Percentiles rank a stretch among this genome's conserved stretches.
These are phyloP conservation scores for Chrysaora quinquecirrha DNA, from an alignment of 30 jellyfish, hydroid and myxozoan genomes.

Conservation along the genomic window DNA sequence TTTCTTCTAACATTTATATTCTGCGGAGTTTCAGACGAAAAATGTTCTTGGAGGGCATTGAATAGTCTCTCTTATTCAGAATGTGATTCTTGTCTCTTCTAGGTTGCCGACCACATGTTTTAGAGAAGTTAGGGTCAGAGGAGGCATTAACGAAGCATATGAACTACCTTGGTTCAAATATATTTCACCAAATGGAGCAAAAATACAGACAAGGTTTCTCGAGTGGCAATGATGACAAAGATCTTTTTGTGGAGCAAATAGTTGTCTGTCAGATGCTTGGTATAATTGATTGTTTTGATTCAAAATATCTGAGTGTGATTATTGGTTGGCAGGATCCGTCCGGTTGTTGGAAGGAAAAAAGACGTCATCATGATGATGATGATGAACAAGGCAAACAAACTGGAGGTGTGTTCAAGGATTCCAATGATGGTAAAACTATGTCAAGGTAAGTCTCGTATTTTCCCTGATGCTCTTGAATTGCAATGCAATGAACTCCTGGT, in stretches of 20 bases:
- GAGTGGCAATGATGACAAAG: constrained; percentile 41
- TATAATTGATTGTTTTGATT: constrained; percentile 48
- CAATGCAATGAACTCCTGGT: no score
- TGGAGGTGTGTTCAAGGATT: background rate
- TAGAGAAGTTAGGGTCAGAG: constrained; percentile 48
- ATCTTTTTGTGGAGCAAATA: constrained; percentile 59
- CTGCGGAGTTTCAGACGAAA: no score
- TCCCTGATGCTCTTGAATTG: no score
- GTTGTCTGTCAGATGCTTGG: constrained; percentile 75
- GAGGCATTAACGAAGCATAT: constrained; percentile 32
- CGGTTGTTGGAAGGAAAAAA: constrained; percentile 69
- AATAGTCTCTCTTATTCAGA: no score
- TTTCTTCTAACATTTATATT: no score
- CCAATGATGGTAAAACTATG: background rate
- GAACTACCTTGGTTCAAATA: constrained; percentile 47
- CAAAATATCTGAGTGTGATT: constrained; percentile 21
- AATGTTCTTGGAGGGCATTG: no score
- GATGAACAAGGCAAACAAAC: background rate
- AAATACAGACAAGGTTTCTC: background rate
- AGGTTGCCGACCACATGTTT: constrained; percentile 52
- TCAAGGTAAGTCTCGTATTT: background rate
- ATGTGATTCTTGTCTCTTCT: no score
- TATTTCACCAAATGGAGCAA: constrained; percentile 37
- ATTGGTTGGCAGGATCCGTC: constrained; percentile 43
- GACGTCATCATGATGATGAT: constrained; percentile 16